Evolutionary conservation across 2,113 vertebrate genomes (phyloP).

Genomic region (Ivindomyrus marchei): DNA sequence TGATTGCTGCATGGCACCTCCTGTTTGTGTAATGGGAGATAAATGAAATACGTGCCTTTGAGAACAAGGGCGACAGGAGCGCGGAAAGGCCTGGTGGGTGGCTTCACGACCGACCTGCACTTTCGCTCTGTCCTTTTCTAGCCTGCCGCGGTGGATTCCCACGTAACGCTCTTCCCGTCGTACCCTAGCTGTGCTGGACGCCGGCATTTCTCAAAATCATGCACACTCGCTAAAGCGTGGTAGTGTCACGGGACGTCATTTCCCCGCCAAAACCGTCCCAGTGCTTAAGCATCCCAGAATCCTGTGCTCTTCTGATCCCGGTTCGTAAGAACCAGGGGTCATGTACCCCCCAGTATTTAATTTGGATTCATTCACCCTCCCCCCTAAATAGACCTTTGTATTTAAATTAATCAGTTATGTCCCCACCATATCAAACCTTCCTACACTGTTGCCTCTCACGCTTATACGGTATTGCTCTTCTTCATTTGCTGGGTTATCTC

Average conservation of each 20-base stretch:
- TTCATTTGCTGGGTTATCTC: neutral
- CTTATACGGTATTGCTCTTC: neutral
- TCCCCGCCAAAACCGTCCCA: neutral
- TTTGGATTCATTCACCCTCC: neutral
- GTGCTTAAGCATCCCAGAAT: neutral
- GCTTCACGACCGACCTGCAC: neutral
- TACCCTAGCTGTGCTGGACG: neutral
- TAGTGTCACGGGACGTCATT: neutral
- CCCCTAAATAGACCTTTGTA: neutral
- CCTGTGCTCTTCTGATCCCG: neutral
- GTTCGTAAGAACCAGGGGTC: neutral
- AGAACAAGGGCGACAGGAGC: slow-evolving; percentile 42
- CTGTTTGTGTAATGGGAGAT: slow-evolving; percentile 61
- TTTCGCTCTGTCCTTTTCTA: neutral
- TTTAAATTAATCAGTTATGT: neutral
- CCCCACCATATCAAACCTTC: neutral
- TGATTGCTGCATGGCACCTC: slow-evolving; percentile 39
- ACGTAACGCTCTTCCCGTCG: neutral
- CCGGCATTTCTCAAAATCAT: neutral
- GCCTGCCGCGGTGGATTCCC: neutral
- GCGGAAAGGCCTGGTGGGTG: neutral
- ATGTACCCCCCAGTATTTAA: neutral
- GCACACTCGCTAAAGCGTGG: neutral
- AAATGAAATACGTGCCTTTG: slow-evolving; percentile 40
- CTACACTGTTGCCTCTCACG: neutral